Evolutionary conservation across 1,140 invertebrate species (phyloP).

Genomic region (Olivierus martensii): DNA sequence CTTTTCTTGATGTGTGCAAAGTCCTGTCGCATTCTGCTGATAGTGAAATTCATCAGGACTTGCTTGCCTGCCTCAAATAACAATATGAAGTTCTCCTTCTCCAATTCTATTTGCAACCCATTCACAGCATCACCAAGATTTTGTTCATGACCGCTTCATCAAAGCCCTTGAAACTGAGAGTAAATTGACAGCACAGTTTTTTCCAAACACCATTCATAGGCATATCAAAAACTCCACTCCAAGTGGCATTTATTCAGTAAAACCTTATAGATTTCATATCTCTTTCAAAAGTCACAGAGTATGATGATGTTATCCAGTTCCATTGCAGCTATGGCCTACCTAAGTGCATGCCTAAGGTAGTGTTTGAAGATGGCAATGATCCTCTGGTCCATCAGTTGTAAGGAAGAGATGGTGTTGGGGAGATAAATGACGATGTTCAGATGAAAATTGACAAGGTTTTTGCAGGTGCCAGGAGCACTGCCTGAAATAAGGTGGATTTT

Average conservation of each 20-base stretch:
- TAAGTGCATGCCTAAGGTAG: neutral
- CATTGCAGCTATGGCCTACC: neutral
- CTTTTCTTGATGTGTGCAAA: no score
- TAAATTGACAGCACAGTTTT: neutral
- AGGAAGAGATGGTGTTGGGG: constrained; percentile 9
- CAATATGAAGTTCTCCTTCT: no score
- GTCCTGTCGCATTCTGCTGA: no score
- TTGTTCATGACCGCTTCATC: no score
- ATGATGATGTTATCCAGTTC: neutral
- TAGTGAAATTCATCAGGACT: no score
- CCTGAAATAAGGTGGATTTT: constrained; percentile 16
- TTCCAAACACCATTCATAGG: neutral
- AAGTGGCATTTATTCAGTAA: neutral
- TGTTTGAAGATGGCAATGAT: constrained; percentile 13
- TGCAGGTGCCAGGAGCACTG: constrained; percentile 16
- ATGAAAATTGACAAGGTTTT: neutral
- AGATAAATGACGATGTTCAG: constrained; percentile 3
- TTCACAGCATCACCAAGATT: no score
- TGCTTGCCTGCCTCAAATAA: no score
- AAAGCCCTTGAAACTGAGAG: no score
- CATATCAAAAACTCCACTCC: neutral
- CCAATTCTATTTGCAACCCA: no score
- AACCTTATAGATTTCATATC: neutral
- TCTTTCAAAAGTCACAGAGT: constrained; percentile 28
- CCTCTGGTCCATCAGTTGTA: constrained; percentile 14